Conservation (phyloP, 2,797 vertebrate species). For the Hydrocynus forskahlii region DNA sequence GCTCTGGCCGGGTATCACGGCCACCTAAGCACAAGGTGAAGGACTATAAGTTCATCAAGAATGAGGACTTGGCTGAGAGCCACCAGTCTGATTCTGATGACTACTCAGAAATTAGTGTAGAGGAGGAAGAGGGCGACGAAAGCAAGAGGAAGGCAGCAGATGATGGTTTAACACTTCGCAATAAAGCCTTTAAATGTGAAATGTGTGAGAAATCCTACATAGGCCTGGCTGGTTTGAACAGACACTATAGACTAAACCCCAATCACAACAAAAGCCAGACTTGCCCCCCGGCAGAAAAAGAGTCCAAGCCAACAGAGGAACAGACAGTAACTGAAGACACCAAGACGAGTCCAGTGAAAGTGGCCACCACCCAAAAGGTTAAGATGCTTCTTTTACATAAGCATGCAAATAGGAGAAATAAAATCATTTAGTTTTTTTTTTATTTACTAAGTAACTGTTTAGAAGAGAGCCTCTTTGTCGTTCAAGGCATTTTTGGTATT, state of each 20-base stretch:
- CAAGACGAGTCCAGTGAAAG: constrained; percentile 47
- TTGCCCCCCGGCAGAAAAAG: constrained; percentile 34
- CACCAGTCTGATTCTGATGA: constrained; percentile 93
- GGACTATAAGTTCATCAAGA: constrained; percentile 97
- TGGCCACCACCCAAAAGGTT: constrained; percentile 60
- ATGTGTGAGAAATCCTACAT: constrained; percentile 94
- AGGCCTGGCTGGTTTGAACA: constrained; percentile 88
- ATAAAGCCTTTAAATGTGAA: constrained; percentile 86
- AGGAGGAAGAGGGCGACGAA: constrained; percentile 83
- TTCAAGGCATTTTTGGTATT: too few relatives aligned
- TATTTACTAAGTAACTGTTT: neutral
- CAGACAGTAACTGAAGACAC: constrained; percentile 21
- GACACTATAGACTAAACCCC: constrained; percentile 91
- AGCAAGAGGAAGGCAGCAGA: constrained; percentile 63
- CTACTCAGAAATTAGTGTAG: constrained; percentile 90
- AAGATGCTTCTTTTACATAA: constrained; percentile 48
- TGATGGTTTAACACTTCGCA: constrained; percentile 80
- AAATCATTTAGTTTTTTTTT: neutral
- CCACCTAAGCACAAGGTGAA: constrained; percentile 95
- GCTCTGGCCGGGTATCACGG: constrained; percentile 91
- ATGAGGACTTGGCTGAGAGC: constrained; percentile 88
- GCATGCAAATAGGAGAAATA: neutral
- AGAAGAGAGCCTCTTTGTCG: neutral
- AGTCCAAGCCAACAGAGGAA: constrained; percentile 52
- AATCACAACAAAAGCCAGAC: constrained; percentile 75